Evolutionary conservation across 2,797 vertebrate species (phyloP).

Genomic region (Danio choprae): DNA sequence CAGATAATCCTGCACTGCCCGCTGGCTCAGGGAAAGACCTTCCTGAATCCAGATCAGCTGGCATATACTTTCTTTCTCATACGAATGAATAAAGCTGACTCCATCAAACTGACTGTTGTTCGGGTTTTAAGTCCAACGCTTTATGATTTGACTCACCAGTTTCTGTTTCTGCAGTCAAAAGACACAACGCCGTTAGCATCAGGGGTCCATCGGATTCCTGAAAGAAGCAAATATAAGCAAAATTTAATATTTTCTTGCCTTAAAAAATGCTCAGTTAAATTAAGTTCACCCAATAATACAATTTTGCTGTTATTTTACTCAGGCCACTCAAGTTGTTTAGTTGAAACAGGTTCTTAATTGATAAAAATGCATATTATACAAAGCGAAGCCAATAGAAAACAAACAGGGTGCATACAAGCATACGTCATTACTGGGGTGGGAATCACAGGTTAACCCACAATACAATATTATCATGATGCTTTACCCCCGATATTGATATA

Average conservation of each 20-base stretch:
- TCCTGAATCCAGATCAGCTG: not conserved
- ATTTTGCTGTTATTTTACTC: too few relatives aligned
- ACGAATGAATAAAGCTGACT: conserved; percentile 1
- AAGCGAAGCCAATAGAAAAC: too few relatives aligned
- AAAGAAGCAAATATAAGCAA: conserved; percentile 39
- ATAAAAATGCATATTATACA: too few relatives aligned
- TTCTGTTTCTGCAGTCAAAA: conserved; percentile 95
- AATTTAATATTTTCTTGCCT: not conserved
- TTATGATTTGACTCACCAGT: conserved; percentile 84
- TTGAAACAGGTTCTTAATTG: too few relatives aligned
- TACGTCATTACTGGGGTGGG: too few relatives aligned
- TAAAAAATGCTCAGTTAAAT: not conserved
- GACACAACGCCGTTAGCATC: conserved; percentile 93
- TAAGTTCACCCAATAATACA: not conserved
- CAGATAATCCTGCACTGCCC: conserved; percentile 42
- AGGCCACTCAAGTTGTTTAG: too few relatives aligned
- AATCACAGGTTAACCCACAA: too few relatives aligned
- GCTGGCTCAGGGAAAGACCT: conserved; percentile 24
- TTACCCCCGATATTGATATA: too few relatives aligned
- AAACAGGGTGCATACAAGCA: too few relatives aligned
- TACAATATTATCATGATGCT: too few relatives aligned
- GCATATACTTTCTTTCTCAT: conserved; percentile 6
- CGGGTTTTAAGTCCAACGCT: not conserved
- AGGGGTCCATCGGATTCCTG: conserved; percentile 96
- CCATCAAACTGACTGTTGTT: not conserved